Base-by-base conservation (phyloP, 2,888 invertebrate species). In the Leptogaster cylindrica region DNA sequence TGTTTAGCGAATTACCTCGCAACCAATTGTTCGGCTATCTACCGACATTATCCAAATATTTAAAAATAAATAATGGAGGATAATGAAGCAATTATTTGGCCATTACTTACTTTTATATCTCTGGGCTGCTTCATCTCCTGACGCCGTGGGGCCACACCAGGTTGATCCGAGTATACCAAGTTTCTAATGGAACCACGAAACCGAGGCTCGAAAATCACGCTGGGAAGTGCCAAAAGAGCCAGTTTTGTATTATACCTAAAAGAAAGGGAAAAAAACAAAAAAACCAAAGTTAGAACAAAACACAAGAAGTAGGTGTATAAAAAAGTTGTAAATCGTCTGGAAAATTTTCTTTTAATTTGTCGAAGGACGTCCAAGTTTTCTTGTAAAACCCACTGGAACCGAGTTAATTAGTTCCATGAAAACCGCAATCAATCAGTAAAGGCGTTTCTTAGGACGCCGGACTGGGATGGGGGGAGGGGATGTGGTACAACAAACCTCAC, bases 111-210 rank as follows among this genome's bases (percentile, higher is more conserved):
- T 88, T 92, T 89, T 68, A 89, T 84, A 76, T 94, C 94, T 72
- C 90, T 88, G 2, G 89, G 88, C 75, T 87, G 87, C 73, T 94
- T 85, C 77, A 96, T 88, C 82, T 95, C 93, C 82, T 96, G 94
- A 64, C 94, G 84, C 74, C 91, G 82, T 0, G 92, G 89, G 16
- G 88, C 85, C 70, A 89, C 88, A 12, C 89, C 90, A 33, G 92
- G 91, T 58, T 89, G 86, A 77, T 94, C 93, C 20, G 90, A 92
- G 81, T 93, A 94, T 70, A 96, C 92, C 73, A 98, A 84, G 82
- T 97, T 97, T 68, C 96, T 84, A 20, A 98, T 90, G 31, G 92
- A 88, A 0, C 97, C 97, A 36, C 91, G 88, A 81, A 95, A 95
- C 75, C 93, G 86, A 2, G 95, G 95, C 81, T 96, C 95, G 79